These are phyloP conservation scores for Triops longicaudatus DNA, from an alignment of 1,140 invertebrate genomes.

Conservation along the genomic window DNA sequence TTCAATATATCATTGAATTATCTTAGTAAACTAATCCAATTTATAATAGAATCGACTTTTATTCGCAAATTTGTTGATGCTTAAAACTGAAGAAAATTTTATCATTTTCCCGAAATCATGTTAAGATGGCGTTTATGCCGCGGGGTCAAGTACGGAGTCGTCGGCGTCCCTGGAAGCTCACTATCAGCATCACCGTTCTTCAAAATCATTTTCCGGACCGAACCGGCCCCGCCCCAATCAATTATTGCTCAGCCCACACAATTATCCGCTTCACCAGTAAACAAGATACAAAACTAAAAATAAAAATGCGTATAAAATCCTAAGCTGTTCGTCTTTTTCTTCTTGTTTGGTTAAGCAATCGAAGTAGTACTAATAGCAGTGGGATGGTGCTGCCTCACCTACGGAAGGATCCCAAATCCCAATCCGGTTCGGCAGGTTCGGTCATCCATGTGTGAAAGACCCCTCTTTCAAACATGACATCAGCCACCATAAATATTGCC, in stretches of 20 bases:
- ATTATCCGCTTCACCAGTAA: conserved; percentile 7
- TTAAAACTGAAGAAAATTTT: too few relatives aligned
- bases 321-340: background rate
- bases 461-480: background rate
- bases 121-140: background rate
- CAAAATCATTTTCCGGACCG: background rate
- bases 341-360: too few relatives aligned
- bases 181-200: background rate
- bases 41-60: too few relatives aligned
- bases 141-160: background rate
- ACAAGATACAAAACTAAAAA: background rate
- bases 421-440: background rate
- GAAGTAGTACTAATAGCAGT: background rate
- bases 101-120: background rate
- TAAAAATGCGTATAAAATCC: background rate
- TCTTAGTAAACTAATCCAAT: too few relatives aligned
- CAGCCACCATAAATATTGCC: background rate
- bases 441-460: conserved; percentile 7
- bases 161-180: background rate
- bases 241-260: conserved; percentile 6
- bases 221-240: background rate
- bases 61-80: too few relatives aligned
- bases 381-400: background rate
- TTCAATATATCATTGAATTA: too few relatives aligned
- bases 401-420: background rate